A percentile compares a stretch with the other conserved stretches of the same genome.
Evolutionary conservation across 2,888 invertebrate species (phyloP).

Genomic region (Tyria jacobaeae): DNA sequence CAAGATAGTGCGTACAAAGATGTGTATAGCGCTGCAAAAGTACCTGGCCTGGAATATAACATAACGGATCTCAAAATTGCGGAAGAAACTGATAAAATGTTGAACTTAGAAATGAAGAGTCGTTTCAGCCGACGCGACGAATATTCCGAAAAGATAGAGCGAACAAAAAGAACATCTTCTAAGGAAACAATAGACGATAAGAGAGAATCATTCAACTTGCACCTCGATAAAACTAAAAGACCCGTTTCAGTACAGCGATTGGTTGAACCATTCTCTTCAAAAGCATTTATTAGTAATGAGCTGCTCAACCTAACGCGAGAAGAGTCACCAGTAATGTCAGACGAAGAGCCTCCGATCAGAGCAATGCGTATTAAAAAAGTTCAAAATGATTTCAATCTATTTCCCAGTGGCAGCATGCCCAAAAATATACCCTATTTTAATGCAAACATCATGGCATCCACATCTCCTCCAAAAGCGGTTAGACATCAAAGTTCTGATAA

Average conservation of each 20-base stretch:
- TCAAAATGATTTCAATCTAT: slow-evolving; percentile 69
- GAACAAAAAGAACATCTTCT: slow-evolving; percentile 69
- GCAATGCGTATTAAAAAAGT: slow-evolving; percentile 73
- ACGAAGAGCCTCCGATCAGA: slow-evolving; percentile 71
- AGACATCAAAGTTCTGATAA: slow-evolving; percentile 80
- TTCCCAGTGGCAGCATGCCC: slow-evolving; percentile 80
- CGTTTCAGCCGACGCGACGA: slow-evolving; percentile 77
- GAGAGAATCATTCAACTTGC: slow-evolving; percentile 70
- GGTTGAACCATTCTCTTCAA: slow-evolving; percentile 74
- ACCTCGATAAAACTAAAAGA: slow-evolving; percentile 74
- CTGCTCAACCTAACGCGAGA: slow-evolving; percentile 65
- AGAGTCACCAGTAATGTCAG: slow-evolving; percentile 69
- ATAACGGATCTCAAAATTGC: slow-evolving; percentile 84
- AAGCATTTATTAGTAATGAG: slow-evolving; percentile 79
- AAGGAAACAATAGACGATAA: slow-evolving; percentile 74
- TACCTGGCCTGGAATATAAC: slow-evolving; percentile 78
- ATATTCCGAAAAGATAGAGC: slow-evolving; percentile 70
- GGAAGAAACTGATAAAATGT: slow-evolving; percentile 81
- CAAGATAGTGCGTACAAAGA: slow-evolving; percentile 83
- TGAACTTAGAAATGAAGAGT: slow-evolving; percentile 77
- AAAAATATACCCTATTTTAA: slow-evolving; percentile 79
- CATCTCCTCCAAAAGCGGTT: slow-evolving; percentile 74
- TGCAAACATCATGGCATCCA: slow-evolving; percentile 68
- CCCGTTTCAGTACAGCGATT: slow-evolving; percentile 74
- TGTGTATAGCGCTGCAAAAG: slow-evolving; percentile 80